These are phyloP conservation scores for Bombus turneri DNA, from an alignment of 1,140 invertebrate species.

Conservation along the genomic window DNA sequence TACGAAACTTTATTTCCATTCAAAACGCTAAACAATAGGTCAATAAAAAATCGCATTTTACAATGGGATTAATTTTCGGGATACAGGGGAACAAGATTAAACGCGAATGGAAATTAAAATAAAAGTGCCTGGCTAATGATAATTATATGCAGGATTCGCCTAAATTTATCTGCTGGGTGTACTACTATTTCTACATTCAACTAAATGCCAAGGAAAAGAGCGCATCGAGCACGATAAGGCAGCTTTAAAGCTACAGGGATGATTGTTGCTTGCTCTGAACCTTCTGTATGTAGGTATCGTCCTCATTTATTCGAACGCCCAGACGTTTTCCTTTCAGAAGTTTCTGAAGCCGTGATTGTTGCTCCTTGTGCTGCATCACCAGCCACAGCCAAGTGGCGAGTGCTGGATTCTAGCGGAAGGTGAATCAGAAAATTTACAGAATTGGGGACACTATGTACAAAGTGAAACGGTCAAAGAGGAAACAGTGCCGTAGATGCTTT, in stretches of 20 bases:
- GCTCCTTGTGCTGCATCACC: slow-evolving; percentile 77
- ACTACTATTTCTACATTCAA: background rate
- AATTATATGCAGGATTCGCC: slow-evolving; percentile 11
- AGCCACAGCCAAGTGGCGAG: slow-evolving; percentile 78
- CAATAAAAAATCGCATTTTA: background rate
- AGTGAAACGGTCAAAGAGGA: background rate
- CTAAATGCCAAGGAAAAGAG: slow-evolving; percentile 3
- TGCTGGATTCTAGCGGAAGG: slow-evolving; percentile 78
- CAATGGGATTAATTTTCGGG: background rate
- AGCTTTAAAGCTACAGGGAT: slow-evolving; percentile 44
- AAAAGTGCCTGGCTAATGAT: background rate
- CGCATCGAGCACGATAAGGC: slow-evolving; percentile 10
- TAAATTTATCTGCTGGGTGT: background rate
- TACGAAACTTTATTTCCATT: background rate
- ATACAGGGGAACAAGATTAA: background rate
- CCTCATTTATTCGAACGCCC: slow-evolving; percentile 74
- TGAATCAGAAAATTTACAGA: slow-evolving; percentile 26
- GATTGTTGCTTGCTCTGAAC: slow-evolving; percentile 62
- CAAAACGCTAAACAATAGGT: background rate
- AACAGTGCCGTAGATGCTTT: background rate
- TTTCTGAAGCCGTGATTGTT: slow-evolving; percentile 75
- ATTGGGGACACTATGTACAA: background rate
- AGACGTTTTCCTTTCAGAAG: slow-evolving; percentile 72
- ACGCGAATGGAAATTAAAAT: background rate
- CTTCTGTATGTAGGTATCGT: slow-evolving; percentile 76